Conservation (phyloP, 2,797 vertebrate species). For the Tinamus major region DNA sequence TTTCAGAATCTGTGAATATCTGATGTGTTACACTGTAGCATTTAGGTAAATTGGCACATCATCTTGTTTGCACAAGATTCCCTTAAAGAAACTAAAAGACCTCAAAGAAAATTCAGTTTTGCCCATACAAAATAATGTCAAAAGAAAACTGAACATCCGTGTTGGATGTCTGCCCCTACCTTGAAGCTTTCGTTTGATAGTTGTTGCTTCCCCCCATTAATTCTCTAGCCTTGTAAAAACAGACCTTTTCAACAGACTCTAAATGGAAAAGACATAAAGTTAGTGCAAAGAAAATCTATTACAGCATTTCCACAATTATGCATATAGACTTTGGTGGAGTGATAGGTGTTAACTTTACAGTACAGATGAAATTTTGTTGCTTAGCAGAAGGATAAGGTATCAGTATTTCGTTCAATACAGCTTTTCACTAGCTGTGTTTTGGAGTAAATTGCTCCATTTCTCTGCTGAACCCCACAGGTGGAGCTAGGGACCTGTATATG, state of each 20-base stretch:
- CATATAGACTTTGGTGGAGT: neutral
- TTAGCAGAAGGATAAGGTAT: neutral
- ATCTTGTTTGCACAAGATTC: neutral
- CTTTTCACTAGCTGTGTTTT: neutral
- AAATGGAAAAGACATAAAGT: neutral
- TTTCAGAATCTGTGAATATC: neutral
- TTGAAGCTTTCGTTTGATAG: neutral
- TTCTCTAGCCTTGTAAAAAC: neutral
- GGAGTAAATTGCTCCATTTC: neutral
- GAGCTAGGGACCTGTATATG: conserved; percentile 26
- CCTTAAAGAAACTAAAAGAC: neutral
- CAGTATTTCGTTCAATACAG: neutral
- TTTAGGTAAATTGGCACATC: neutral
- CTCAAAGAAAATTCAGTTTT: neutral
- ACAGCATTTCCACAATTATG: neutral
- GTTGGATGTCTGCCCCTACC: neutral
- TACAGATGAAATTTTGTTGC: neutral
- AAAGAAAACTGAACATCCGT: neutral
- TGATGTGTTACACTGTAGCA: rapidly evolving
- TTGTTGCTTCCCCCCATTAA: neutral
- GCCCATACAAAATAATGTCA: neutral
- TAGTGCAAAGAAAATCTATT: neutral
- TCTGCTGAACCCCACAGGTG: conserved; percentile 34
- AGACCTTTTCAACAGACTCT: neutral
- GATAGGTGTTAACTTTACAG: neutral